Conservation (phyloP, 2,797 vertebrate genomes). For the Champsocephalus gunnari region DNA sequence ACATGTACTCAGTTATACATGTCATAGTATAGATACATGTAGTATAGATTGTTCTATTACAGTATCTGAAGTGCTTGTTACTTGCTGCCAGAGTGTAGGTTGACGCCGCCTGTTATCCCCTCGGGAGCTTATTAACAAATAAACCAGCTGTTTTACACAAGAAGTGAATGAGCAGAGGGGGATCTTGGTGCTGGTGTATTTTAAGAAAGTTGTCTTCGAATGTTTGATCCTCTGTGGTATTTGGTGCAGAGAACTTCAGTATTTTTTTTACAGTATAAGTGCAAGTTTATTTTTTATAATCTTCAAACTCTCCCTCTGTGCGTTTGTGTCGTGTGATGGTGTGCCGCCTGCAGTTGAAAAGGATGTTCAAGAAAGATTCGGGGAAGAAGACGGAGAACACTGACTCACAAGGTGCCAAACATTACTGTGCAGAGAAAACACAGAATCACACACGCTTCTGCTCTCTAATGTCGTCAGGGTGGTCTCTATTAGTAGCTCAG, state of each 20-base stretch:
- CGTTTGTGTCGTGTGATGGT: background rate
- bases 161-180: background rate
- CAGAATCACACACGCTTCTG: constrained; percentile 15
- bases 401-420: constrained; percentile 81
- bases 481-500: constrained; percentile 6
- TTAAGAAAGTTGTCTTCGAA: constrained; percentile 5
- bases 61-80: background rate
- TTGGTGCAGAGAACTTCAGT: background rate
- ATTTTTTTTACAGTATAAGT: constrained; percentile 2
- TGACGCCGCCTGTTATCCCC: background rate
- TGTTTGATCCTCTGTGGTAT: background rate
- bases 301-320: constrained; percentile 4
- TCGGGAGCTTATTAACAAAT: background rate
- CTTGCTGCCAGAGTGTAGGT: background rate
- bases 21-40: background rate
- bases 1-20: too few species aligned
- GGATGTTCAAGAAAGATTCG: constrained; percentile 92
- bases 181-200: background rate
- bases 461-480: background rate
- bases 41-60: background rate
- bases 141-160: constrained; percentile 10
- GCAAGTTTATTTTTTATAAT: background rate
- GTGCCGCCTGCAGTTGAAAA: constrained; percentile 86
- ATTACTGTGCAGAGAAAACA: constrained; percentile 74
- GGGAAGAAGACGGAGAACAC: constrained; percentile 90